Evolutionary conservation across 1,140 invertebrate genomes (phyloP).

Genomic region (Drosophila varians): DNA sequence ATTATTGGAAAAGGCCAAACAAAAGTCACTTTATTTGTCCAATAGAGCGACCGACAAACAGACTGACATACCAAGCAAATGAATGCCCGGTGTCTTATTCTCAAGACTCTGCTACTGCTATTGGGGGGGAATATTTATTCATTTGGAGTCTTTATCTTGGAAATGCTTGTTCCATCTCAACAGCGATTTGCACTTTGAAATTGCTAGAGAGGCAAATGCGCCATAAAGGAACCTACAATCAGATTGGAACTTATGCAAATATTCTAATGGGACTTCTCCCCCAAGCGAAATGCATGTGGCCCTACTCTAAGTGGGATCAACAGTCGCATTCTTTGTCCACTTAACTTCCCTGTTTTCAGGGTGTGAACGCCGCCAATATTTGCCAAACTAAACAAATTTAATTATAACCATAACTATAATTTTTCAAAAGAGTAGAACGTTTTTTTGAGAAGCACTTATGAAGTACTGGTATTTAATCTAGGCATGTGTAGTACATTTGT

Average conservation of each 20-base stretch:
- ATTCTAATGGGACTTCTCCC: not conserved
- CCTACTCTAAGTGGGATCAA: slow-evolving; percentile 12
- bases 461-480: not conserved
- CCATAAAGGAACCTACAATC: not conserved
- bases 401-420: too few species aligned
- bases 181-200: slow-evolving; percentile 59
- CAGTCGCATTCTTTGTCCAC: slow-evolving; percentile 44
- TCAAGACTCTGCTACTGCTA: slow-evolving; percentile 7
- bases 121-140: slow-evolving; percentile 8
- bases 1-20: slow-evolving; percentile 67
- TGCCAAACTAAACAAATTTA: not conserved
- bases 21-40: slow-evolving; percentile 44
- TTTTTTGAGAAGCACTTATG: not conserved
- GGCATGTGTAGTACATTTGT: not conserved
- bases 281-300: slow-evolving; percentile 1
- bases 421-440: not conserved
- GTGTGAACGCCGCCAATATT: slow-evolving; percentile 3
- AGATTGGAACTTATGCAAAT: slow-evolving; percentile 5
- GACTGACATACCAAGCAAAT: slow-evolving; percentile 1
- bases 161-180: slow-evolving; percentile 36
- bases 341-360: slow-evolving; percentile 30
- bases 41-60: slow-evolving; percentile 11
- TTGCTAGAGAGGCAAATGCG: slow-evolving; percentile 1
- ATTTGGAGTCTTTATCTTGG: slow-evolving; percentile 9
- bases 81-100: slow-evolving; percentile 33